Percentiles rank a stretch among this genome's conserved stretches.
These are phyloP conservation scores for Drosophila ficusphila DNA, from an alignment of 1,140 invertebrate species.

Conservation along the genomic window DNA sequence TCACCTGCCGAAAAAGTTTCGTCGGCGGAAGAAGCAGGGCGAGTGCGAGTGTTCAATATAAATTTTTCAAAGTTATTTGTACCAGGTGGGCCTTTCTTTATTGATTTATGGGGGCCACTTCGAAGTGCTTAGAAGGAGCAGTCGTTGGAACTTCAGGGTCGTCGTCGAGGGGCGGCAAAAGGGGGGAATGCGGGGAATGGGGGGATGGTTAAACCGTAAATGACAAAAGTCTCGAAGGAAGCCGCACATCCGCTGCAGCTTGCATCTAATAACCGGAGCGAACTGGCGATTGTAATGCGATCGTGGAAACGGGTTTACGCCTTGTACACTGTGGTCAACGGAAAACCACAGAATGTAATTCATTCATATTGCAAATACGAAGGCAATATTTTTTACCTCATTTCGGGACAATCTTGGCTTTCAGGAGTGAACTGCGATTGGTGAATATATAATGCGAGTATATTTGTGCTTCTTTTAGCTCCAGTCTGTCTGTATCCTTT, in stretches of 20 bases:
- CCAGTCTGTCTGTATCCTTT: too few species aligned
- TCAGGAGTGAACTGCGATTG: too few species aligned
- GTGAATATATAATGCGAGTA: too few species aligned
- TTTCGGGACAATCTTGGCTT: too few species aligned
- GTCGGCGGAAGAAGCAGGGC: conserved; percentile 3
- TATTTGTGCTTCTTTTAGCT: too few species aligned
- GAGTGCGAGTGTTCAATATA: conserved; percentile 66
- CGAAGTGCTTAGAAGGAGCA: conserved; percentile 33
- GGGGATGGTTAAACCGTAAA: conserved; percentile 60
- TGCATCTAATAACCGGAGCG: conserved; percentile 73
- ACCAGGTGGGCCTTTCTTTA: conserved; percentile 74
- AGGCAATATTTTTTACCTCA: too few species aligned
- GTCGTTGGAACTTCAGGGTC: neutral
- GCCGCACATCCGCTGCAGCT: conserved; percentile 77
- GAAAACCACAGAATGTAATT: too few species aligned
- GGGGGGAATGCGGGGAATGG: neutral
- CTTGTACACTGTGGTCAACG: conserved; percentile 25
- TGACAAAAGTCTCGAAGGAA: conserved; percentile 76
- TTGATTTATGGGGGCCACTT: conserved; percentile 70
- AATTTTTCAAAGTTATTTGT: conserved; percentile 75
- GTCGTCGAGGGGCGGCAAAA: neutral
- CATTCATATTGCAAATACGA: too few species aligned
- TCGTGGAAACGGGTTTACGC: conserved; percentile 50
- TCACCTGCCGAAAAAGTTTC: conserved; percentile 49
- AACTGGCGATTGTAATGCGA: conserved; percentile 66